A percentile compares a stretch with the other conserved stretches of the same genome.
These are phyloP conservation scores for Tichodroma muraria DNA, from an alignment of 2,113 vertebrate species.

Conservation along the genomic window DNA sequence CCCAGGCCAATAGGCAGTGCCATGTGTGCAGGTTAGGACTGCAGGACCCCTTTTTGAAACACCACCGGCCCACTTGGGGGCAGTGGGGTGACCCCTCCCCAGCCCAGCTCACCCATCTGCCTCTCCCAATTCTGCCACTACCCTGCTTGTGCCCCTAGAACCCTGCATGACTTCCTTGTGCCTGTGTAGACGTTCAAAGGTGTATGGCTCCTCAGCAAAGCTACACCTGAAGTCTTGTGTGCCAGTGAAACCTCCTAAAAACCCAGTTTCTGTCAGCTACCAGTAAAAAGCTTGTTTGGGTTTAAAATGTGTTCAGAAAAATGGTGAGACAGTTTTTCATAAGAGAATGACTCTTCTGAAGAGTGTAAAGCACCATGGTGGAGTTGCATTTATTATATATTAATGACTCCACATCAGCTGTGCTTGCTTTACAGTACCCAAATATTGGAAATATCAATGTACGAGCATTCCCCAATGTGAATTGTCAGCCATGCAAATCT, in stretches of 20 bases:
- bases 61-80: fast-evolving
- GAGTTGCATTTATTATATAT: background rate
- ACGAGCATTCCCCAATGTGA: background rate
- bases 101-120: background rate
- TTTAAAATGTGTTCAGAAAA: slow-evolving; percentile 4
- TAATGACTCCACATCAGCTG: background rate
- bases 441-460: background rate
- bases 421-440: background rate
- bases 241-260: background rate
- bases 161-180: background rate
- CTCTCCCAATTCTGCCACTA: background rate
- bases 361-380: background rate
- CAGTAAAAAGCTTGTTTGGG: background rate
- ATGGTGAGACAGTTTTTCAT: no score
- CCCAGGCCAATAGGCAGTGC: background rate
- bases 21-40: background rate
- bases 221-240: background rate
- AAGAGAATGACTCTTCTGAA: no score
- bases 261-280: background rate
- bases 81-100: background rate
- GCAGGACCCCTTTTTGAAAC: background rate
- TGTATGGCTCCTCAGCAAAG: background rate
- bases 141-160: fast-evolving
- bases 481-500: background rate
- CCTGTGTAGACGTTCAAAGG: background rate